Base-by-base conservation (phyloP, 1,140 invertebrate species). In the Megalopta genalis region DNA sequence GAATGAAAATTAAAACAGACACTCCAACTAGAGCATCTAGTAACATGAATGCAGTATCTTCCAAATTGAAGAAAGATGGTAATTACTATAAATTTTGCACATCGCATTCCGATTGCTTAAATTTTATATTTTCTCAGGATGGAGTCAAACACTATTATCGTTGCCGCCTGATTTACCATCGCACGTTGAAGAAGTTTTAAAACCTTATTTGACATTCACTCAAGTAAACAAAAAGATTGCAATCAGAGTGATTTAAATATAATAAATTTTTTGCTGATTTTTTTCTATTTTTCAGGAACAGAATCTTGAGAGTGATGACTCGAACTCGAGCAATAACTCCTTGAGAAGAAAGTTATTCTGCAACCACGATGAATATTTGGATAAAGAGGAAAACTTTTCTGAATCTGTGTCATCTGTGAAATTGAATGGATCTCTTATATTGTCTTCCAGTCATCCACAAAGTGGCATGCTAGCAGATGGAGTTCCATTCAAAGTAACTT, bases 151-250 rank as follows among this genome's bases (percentile, higher is more conserved):
- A 77, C 84, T 93, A 79, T 90, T 95, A 52, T 93, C 94, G 63
- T 84, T 95, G 73, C 94, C 95, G 69, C 88, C 93, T 64, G 87
- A 93, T 75, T 90, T 96, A 23, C 95, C 95, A 6, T 86, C 91
- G 74, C 92, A 95, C 87, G 86, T 96, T 18, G 95, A 95, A 91
- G 93, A 94, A 81, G 88, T 93, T 49, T 90, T 95, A 39, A 93
- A 94, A 88, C 94, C 94, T 71, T 96, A 94, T 87, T 94, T 94
- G 85, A 94, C 93, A 57, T 95, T 93, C 83, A 94, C 91, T 72
- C 92, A 95, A 93, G 94, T 95, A 84, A 27, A 52, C 37, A 0
- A 64, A 57, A 52, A 69, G 0, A 7, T 25, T 12, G 14, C 60
- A 46, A 65, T 0, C 59, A 16, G n/a, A 52, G 9, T 25, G 21